Evolutionary conservation across 2,888 invertebrate species (phyloP), one percentile per base, ranked within the genome.

Genomic region (Agrochola macilenta): DNA sequence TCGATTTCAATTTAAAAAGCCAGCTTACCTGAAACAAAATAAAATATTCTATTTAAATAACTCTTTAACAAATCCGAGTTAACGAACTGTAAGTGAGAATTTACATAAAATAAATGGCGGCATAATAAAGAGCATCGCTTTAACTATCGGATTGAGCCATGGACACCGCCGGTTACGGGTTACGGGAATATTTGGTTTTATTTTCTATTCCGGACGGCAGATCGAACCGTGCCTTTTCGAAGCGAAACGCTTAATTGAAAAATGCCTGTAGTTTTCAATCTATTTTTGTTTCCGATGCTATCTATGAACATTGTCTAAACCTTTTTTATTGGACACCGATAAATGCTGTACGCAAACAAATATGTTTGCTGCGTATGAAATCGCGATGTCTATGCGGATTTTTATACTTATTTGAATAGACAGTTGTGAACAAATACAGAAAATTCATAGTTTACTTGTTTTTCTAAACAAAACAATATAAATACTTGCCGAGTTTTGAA

Each of bases 31-130:
- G 87, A 63, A 88, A 88, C 61, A 63, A 82, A 86, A 81, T 74
- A 75, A 80, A 82, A 85, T 71, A 83, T 80, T 81, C 64, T 68
- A 85, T 83, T 83, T 86, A n/a, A 85, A 85, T 74, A 80, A 82
- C 79, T 65, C 81, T 81, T 71, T 78, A 77, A 76, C 82, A 84
- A 86, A 86, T 76, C 46, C 52, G 76, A 87, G 78, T 88, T 93
- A 94, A 94, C 92, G 91, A 94, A 93, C 91, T 92, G 91, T 90
- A 85, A 89, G 87, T 85, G 85, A 78, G 79, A 90, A 93, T 94
- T 93, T 90, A 88, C 90, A 93, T 93, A 92, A 93, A 93, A 92
- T 93, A 92, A 92, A 93, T 91, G 88, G 89, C 89, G 83, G 86
- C 87, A 87, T 86, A 88, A 90, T 91, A 93, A 91, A 92, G 88